phyloP scores from a whole-genome alignment of 35 echinoderm and acorn worm species.

The Lytechinus pictus region DNA sequence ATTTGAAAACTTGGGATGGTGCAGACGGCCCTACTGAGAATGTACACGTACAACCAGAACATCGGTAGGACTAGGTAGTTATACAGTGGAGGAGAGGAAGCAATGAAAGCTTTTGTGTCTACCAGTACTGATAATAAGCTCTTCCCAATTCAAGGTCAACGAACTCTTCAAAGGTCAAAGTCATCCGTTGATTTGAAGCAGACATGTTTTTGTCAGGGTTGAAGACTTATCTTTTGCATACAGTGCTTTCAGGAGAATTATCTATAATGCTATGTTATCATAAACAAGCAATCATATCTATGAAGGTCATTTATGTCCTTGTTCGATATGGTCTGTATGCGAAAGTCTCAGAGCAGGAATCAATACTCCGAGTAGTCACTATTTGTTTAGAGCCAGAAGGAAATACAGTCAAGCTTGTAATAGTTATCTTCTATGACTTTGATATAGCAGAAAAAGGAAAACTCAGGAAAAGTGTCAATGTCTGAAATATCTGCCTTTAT shows the following conservation, averaged over 20 bases:
- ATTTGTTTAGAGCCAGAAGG: too few relatives aligned
- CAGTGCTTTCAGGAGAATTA: not conserved
- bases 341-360: not conserved
- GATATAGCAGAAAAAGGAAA: not conserved
- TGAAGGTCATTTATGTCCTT: not conserved
- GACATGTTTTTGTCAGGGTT: not conserved
- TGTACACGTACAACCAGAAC: too few relatives aligned
- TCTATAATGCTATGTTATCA: not conserved
- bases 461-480: not conserved
- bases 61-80: too few relatives aligned
- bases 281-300: not conserved
- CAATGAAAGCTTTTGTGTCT: not conserved
- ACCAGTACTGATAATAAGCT: not conserved
- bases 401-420: too few relatives aligned
- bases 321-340: not conserved
- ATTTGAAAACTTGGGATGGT: too few relatives aligned
- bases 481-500: not conserved
- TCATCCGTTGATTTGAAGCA: not conserved
- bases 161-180: not conserved
- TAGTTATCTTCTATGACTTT: too few relatives aligned
- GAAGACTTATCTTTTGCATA: not conserved
- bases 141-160: not conserved
- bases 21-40: too few relatives aligned
- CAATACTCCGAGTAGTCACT: not conserved
- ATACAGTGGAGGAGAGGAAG: not conserved